phyloP scores from a whole-genome alignment of 2,888 invertebrate species.

The Stenodema calcarata region DNA sequence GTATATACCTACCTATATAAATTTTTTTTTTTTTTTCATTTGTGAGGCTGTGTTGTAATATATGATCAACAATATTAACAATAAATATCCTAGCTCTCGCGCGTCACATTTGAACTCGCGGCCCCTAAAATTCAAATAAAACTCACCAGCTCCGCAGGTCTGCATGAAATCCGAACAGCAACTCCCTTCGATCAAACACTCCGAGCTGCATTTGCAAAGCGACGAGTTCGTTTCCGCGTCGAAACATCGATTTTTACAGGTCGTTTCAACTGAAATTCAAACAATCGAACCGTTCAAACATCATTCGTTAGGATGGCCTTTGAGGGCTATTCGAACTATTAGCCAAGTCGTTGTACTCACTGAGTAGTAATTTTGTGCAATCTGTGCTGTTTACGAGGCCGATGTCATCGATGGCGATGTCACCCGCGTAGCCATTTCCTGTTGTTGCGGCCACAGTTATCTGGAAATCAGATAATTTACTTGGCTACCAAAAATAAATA shows the following conservation, averaged over 20 bases:
- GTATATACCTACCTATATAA: too few relatives aligned
- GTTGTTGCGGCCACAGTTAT: conserved; percentile 78
- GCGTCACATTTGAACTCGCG: neutral
- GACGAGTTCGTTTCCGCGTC: conserved; percentile 37
- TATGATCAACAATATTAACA: neutral
- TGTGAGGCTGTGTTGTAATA: too few relatives aligned
- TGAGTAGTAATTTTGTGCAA: conserved; percentile 61
- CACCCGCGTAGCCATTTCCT: conserved; percentile 72
- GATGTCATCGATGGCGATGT: conserved; percentile 84
- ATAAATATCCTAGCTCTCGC: neutral
- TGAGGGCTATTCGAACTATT: too few relatives aligned
- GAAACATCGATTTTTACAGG: conserved; percentile 27
- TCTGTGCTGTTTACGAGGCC: conserved; percentile 68
- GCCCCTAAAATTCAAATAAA: neutral
- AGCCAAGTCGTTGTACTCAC: conserved; percentile 21
- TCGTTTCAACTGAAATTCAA: conserved; percentile 27
- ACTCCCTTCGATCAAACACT: conserved; percentile 65
- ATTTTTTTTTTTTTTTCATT: too few relatives aligned
- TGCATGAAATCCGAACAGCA: conserved; percentile 75
- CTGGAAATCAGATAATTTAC: conserved; percentile 62
- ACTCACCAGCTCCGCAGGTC: conserved; percentile 62
- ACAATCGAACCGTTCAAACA: too few relatives aligned
- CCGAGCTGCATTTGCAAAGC: conserved; percentile 68
- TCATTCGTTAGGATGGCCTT: too few relatives aligned
- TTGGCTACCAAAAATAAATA: too few relatives aligned